Base-by-base conservation (phyloP, 2,888 invertebrate genomes). In the Dinocampus coccinellae region DNA sequence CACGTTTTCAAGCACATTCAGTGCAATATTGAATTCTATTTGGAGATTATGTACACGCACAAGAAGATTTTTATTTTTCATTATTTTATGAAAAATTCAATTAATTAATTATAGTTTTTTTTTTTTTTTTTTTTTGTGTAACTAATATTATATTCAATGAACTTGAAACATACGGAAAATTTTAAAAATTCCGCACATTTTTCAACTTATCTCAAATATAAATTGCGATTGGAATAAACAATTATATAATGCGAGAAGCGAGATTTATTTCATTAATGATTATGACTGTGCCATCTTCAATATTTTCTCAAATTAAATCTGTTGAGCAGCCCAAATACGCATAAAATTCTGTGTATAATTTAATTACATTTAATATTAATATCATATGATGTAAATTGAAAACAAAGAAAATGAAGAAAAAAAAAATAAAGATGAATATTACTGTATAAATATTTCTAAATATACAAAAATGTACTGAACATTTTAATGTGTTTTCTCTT, bases 371-470 rank as follows among this genome's bases (percentile, higher is more conserved):
- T 83, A 82, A 82, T 81, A 81, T 84, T 84, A 83, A 79, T 84
- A 84, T 86, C 84, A 84, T 79, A 85, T 81, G 81, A 77, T 85
- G 85, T 86, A 84, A 82, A 85, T 85, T 82, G 80, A 76, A 77
- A 79, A 79, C 67, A 70, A 67, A 76, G 29, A 72, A 66, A 58
- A 58, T 68, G 62, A 63, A 70, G 22, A 57, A 47, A 55, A 69
- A 73, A 67, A 73, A 68, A n/a, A n/a, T n/a, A n/a, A 70, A 60
- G 64, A 73, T 71, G 65, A 75, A 76, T 76, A 77, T 77, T 77
- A 82, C 82, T 85, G 84, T 84, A 85, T 83, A 82, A 83, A 84
- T 84, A 84, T 86, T 86, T 86, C 85, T 85, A 84, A 86, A 85
- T 83, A 86, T 81, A 84, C 80, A 77, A 72, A 34, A 81, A 82